Evolutionary conservation across 2,113 vertebrate genomes (phyloP), one percentile per base, ranked within the genome.

Genomic region (Bostrychus sinensis): DNA sequence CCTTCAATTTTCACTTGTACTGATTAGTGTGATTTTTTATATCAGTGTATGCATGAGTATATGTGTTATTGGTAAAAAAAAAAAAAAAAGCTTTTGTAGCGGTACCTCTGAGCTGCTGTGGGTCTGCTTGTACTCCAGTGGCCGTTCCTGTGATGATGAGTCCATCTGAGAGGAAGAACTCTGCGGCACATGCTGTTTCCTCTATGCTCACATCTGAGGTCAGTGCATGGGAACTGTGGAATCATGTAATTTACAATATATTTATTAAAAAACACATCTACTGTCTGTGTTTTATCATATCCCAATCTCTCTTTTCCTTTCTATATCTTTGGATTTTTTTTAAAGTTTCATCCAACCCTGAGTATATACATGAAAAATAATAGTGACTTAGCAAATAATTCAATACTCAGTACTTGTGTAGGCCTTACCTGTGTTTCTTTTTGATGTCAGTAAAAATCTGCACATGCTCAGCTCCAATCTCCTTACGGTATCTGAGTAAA

Each of bases 371-470:
- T n/a, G n/a, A n/a, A n/a, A n/a, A n/a, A n/a, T n/a, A n/a, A n/a
- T n/a, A n/a, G n/a, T n/a, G n/a, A n/a, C n/a, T n/a, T n/a, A n/a
- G n/a, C n/a, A n/a, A n/a, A n/a, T n/a, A n/a, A n/a, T n/a, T n/a
- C n/a, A n/a, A n/a, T n/a, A n/a, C n/a, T n/a, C n/a, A 10, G 32
- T 34, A 10, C 32, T 34, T 34, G 7, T 39, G 16, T 11, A 11
- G 6, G 22, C 23, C 74, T 82, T 66, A 96, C 95, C 95, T 95
- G 87, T 95, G 94, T 36, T 96, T 97, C 86, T 96, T 97, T 70
- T 96, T 96, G 75, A 96, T 93, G 71, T 97, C 95, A 0, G 94
- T 93, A 42, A 95, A 95, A 77, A 96, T 90, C 76, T 93, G 93
- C 66, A 96, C 59, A 36, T 90, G 90, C 51, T 95, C 93, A 12